Percentiles rank a stretch among this genome's conserved stretches.
Evolutionary conservation across 2,797 vertebrate species (phyloP).

Genomic region (Valencia hispanica): DNA sequence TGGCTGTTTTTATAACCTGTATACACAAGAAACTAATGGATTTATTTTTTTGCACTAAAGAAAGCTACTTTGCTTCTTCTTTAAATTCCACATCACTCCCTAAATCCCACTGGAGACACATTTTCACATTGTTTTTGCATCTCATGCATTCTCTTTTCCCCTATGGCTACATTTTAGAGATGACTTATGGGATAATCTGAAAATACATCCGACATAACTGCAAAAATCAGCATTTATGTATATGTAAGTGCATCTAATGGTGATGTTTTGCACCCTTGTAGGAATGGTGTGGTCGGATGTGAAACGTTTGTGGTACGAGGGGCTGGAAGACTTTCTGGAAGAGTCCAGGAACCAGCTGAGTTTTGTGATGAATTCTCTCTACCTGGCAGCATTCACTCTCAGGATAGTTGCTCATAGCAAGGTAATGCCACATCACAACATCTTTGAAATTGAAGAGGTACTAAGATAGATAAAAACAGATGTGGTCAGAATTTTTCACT

Average conservation of each 20-base stretch:
- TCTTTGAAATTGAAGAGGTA: not conserved
- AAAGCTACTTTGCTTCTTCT: conserved; percentile 24
- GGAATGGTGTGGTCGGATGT: conserved; percentile 99
- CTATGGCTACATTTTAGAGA: conserved; percentile 25
- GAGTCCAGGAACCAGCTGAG: conserved; percentile 98
- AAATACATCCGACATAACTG: conserved; percentile 38
- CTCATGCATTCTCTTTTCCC: conserved; percentile 36
- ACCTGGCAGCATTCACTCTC: conserved; percentile 95
- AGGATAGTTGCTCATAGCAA: conserved; percentile 97
- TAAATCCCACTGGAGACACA: conserved; percentile 46
- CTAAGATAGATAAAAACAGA: conserved; percentile 1
- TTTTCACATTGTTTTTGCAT: conserved; percentile 42
- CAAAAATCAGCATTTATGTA: conserved; percentile 18
- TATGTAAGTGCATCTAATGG: conserved; percentile 6
- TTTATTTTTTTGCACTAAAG: conserved; percentile 13
- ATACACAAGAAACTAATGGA: conserved; percentile 2
- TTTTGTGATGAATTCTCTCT: conserved; percentile 99
- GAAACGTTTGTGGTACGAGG: conserved; percentile 97
- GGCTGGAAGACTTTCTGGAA: conserved; percentile 96
- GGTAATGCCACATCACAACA: conserved; percentile 73
- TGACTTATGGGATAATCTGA: conserved; percentile 46
- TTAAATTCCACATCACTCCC: conserved; percentile 38
- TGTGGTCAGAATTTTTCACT: not conserved
- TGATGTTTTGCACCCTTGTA: conserved; percentile 62
- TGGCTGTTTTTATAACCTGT: conserved; percentile 1